A percentile compares a stretch with the other conserved stretches of the same genome.
These are phyloP conservation scores for Channallabes apus DNA, from an alignment of 2,797 vertebrate genomes.

Conservation along the genomic window DNA sequence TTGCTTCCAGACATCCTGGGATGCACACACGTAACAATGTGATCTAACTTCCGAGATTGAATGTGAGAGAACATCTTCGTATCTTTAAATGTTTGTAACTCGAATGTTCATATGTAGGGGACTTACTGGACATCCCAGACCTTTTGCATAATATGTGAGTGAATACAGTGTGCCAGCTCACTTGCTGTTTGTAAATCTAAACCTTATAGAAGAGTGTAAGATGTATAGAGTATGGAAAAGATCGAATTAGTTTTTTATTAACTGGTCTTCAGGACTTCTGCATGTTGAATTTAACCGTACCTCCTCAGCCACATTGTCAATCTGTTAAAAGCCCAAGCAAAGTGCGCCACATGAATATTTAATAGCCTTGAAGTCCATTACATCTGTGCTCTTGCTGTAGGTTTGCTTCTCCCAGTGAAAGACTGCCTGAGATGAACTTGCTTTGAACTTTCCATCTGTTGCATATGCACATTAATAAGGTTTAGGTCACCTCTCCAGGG, in stretches of 20 bases:
- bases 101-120: too few species aligned
- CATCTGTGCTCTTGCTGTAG: background rate
- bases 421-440: background rate
- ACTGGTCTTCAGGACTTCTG: background rate
- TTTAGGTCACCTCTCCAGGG: background rate
- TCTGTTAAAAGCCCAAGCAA: slow-evolving; percentile 8
- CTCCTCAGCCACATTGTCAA: background rate
- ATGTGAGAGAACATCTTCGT: too few species aligned
- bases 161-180: background rate
- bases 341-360: slow-evolving; percentile 5
- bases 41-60: too few species aligned
- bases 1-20: too few species aligned
- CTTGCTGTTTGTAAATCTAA: background rate
- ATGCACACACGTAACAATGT: too few species aligned
- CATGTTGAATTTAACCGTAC: background rate
- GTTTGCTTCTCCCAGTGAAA: background rate
- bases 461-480: slow-evolving; percentile 8
- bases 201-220: background rate
- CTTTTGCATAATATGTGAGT: background rate
- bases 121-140: too few species aligned
- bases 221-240: background rate
- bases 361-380: slow-evolving; percentile 1
- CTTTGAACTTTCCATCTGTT: slow-evolving; percentile 32
- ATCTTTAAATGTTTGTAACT: too few species aligned
- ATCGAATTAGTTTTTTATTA: background rate